phyloP scores from a whole-genome alignment of 2,888 invertebrate species.

The Mellilla xanthometata region DNA sequence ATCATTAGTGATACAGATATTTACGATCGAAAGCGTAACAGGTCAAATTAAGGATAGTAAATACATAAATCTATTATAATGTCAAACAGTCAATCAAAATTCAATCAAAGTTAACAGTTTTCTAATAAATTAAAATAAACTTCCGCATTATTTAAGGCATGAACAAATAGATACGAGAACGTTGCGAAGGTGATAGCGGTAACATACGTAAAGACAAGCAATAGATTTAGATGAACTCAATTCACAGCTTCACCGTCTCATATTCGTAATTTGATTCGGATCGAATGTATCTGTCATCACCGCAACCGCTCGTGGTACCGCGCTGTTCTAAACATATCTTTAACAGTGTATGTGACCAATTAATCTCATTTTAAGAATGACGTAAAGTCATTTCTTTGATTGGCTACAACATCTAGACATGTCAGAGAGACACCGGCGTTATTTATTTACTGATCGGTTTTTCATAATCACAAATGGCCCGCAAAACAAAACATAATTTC shows the following conservation, averaged over 20 bases:
- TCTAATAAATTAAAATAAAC: slow-evolving; percentile 27
- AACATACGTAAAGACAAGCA: too few species aligned
- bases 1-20: slow-evolving; percentile 6
- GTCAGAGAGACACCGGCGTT: neutral
- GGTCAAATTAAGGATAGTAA: slow-evolving; percentile 23
- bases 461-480: too few species aligned
- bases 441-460: too few species aligned
- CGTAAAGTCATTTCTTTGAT: slow-evolving; percentile 10
- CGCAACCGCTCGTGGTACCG: too few species aligned
- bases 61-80: slow-evolving; percentile 25
- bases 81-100: slow-evolving; percentile 28
- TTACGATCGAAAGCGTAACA: slow-evolving; percentile 21
- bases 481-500: too few species aligned
- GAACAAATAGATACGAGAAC: too few species aligned
- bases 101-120: slow-evolving; percentile 23
- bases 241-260: too few species aligned
- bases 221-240: too few species aligned
- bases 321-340: too few species aligned
- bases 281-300: too few species aligned
- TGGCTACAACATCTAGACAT: slow-evolving; percentile 4
- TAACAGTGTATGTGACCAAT: slow-evolving; percentile 22
- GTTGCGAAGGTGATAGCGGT: too few species aligned
- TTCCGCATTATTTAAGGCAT: slow-evolving; percentile 16
- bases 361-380: slow-evolving; percentile 17
- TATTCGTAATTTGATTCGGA: too few species aligned